These are phyloP conservation scores for Anthopleura xanthogrammica DNA, from an alignment of 92 coral and sea anemone genomes.

Conservation along the genomic window DNA sequence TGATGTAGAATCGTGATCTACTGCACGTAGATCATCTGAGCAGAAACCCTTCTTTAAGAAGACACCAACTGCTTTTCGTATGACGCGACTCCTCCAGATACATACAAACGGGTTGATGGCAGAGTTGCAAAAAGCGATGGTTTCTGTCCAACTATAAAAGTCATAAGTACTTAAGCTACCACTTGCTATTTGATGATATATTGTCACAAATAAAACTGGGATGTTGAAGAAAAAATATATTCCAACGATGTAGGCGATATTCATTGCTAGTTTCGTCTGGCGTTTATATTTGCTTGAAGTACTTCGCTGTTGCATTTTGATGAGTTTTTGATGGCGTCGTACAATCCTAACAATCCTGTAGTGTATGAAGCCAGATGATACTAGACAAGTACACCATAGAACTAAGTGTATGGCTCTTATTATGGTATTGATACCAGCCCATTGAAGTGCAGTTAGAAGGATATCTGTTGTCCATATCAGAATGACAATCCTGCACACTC, in stretches of 20 bases:
- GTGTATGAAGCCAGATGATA: conserved; percentile 53
- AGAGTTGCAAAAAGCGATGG: conserved; percentile 70
- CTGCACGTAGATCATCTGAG: background rate
- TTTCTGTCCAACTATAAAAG: conserved; percentile 74
- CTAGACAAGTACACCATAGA: conserved; percentile 55
- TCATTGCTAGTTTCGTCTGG: conserved; percentile 59
- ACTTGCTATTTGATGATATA: conserved; percentile 58
- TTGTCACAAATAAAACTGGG: conserved; percentile 66
- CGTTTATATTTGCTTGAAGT: conserved; percentile 32
- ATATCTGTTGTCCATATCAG: conserved; percentile 62
- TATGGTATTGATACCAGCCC: conserved; percentile 60
- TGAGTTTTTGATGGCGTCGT: conserved; percentile 54
- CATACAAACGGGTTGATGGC: conserved; percentile 76
- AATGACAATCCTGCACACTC: conserved; percentile 40
- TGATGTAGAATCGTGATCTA: conserved; percentile 20
- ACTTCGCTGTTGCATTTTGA: conserved; percentile 42
- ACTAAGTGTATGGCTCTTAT: conserved; percentile 52
- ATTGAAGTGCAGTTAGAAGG: conserved; percentile 55
- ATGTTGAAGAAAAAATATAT: conserved; percentile 61
- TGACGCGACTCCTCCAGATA: conserved; percentile 61
- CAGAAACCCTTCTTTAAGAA: conserved; percentile 28
- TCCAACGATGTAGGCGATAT: conserved; percentile 73
- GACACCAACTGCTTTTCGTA: conserved; percentile 51
- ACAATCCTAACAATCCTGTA: conserved; percentile 44
- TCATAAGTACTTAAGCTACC: conserved; percentile 50